A percentile compares a stretch with the other conserved stretches of the same genome.
phyloP scores from a whole-genome alignment of 1,140 invertebrate genomes.

The Cotesia chilonis region DNA sequence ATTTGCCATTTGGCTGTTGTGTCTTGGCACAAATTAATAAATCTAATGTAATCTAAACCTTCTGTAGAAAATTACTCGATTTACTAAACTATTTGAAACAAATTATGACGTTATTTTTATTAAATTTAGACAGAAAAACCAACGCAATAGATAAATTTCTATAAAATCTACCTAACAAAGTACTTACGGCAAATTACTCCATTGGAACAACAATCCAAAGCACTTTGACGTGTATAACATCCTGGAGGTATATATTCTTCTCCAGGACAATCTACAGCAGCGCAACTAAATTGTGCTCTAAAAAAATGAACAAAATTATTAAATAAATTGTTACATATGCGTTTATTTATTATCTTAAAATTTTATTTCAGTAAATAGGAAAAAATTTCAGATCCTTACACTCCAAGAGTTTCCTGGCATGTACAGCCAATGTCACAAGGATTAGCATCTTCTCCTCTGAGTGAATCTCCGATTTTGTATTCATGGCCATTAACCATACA shows the following conservation, averaged over 20 bases:
- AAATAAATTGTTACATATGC: too few species aligned
- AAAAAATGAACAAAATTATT: conserved; percentile 16
- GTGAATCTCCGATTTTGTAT: conserved; percentile 24
- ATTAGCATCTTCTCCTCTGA: conserved; percentile 31
- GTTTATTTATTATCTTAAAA: background rate
- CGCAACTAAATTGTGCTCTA: conserved; percentile 47
- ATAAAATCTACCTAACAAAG: conserved; percentile 10
- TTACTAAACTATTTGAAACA: background rate
- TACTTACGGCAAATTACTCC: conserved; percentile 49
- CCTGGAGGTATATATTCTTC: background rate
- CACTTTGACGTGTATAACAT: conserved; percentile 37
- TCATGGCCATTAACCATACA: conserved; percentile 25
- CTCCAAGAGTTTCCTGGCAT: background rate
- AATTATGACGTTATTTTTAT: background rate
- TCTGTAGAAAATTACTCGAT: too few species aligned
- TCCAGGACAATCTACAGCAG: conserved; percentile 42
- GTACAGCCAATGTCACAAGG: conserved; percentile 33
- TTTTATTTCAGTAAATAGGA: background rate
- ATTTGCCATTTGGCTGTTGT: too few species aligned
- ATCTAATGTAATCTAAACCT: too few species aligned
- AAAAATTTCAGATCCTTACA: conserved; percentile 19
- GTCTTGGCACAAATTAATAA: too few species aligned
- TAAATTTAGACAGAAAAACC: background rate
- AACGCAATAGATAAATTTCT: background rate
- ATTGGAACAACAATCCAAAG: conserved; percentile 40